Conservation (phyloP, 2,888 invertebrate genomes). For the Athalia rosae region DNA sequence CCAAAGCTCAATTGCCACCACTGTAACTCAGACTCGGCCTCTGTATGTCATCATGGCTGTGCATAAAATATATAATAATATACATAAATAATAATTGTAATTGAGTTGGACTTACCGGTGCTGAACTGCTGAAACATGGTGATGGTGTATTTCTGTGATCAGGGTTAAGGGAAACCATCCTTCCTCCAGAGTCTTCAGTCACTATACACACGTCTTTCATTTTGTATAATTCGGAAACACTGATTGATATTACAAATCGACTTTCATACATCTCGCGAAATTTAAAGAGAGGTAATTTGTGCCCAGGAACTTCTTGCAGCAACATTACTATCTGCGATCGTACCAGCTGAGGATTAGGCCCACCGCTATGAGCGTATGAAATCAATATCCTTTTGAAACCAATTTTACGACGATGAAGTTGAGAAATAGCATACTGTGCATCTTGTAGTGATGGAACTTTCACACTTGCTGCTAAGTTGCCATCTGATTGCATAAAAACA, state of each 20-base stretch:
- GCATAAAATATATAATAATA: constrained; percentile 18
- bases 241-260: constrained; percentile 84
- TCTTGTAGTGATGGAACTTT: constrained; percentile 83
- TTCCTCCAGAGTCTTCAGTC: constrained; percentile 81
- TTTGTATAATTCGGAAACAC: constrained; percentile 83
- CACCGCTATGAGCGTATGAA: constrained; percentile 80
- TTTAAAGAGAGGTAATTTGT: constrained; percentile 85
- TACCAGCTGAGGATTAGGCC: constrained; percentile 80
- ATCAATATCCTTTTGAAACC: constrained; percentile 88
- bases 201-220: constrained; percentile 86
- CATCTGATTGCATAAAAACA: constrained; percentile 80
- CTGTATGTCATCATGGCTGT: constrained; percentile 58
- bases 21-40: constrained; percentile 69
- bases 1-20: constrained; percentile 62
- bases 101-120: constrained; percentile 59
- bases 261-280: constrained; percentile 89
- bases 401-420: constrained; percentile 87
- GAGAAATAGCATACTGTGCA: constrained; percentile 85
- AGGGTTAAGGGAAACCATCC: constrained; percentile 82
- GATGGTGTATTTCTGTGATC: constrained; percentile 78
- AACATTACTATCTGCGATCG: constrained; percentile 83
- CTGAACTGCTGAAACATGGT: constrained; percentile 69
- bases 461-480: constrained; percentile 82
- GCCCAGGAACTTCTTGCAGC: constrained; percentile 84
- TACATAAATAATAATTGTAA: constrained; percentile 15